Evolutionary conservation across 2,113 vertebrate species (phyloP), one percentile per base, ranked within the genome.

Genomic region (Litocranius walleri): DNA sequence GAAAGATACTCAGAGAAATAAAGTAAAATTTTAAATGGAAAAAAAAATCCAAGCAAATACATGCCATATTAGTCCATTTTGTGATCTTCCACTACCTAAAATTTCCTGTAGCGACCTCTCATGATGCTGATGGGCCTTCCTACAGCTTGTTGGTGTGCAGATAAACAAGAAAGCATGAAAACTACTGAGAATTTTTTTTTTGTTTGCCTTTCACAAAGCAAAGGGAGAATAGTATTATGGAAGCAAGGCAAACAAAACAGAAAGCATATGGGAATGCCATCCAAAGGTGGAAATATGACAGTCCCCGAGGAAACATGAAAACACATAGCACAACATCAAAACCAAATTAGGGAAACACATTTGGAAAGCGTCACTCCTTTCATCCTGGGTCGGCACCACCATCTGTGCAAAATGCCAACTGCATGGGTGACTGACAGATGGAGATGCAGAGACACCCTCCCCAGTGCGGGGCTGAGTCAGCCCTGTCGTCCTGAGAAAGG

Each of bases 181-280:
- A 19, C 62, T 50, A 23, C 52, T 14, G 25, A 40, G 40, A 9
- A 36, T 45, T 52, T 59, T 57, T 23, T 54, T 23, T 54, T 56
- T 56, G 5, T 43, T 19, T n/a, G 50, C 74, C 80, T 87, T 83
- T 45, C 29, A 54, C 2, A 1, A 29, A 57, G 40, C 64, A 19
- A 90, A 95, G 56, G 14, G 78, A 94, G 62, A 92, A 71, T 54
- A 6, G 1, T 29, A 40, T 54, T 50, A 15, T 12, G n/a, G 82
- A 95, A 88, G 29, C 11, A 85, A 86, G 33, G 19, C 57, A 64
- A 78, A 29, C 2, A 61, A 36, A 94, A 57, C 7, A 43, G 29
- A 52, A 89, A 87, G 13, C 80, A 67, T 45, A 82, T 5, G 50
- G 80, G 71, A 90, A 81, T 85, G 80, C 61, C 74, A 59, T 30